Base-by-base conservation (phyloP, 2,797 vertebrate species). In the Danio albolineatus region DNA sequence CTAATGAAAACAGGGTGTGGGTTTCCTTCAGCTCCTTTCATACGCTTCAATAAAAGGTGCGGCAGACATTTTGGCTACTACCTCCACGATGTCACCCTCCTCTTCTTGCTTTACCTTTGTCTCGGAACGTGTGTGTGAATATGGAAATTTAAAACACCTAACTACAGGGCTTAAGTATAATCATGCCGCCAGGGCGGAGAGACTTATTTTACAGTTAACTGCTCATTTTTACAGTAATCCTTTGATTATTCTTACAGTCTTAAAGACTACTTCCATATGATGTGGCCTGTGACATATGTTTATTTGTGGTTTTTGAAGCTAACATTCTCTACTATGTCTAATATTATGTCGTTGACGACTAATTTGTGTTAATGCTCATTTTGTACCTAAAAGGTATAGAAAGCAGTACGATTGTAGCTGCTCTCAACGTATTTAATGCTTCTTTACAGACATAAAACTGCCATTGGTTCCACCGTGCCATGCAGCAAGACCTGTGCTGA, bases 121-220 rank as follows among this genome's bases (percentile, higher is more conserved):
- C 61, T 66, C n/a, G 48, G 61, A 83, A 65, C 73, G 73, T 59
- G 71, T 78, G 81, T 75, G 81, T 73, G 88, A 91, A 91, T 90
- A 90, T 92, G 92, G 91, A 94, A 95, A 93, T 91, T 90, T 89
- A 89, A 90, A 92, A 94, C 93, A 92, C 89, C 90, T 93, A 93
- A 93, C 92, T 93, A 85, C 87, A 87, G 87, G 90, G 91, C 91
- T 94, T 93, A 94, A 92, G 91, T 94, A 85, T 93, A 94, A 93
- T 95, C 91, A 94, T 89, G 89, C 88, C 88, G 92, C 92, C 93
- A 92, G 90, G 80, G 90, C 88, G 86, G 87, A 91, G 89, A 89
- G 90, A 91, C 74, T 76, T 65, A 79, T 85, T 79, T 79, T 90
- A 88, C 88, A 90, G 87, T 88, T 88, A 90, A 84, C 90, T 88